These are phyloP conservation scores for Sarcophaga caerulescens DNA, from an alignment of 2,888 invertebrate genomes.

Conservation along the genomic window DNA sequence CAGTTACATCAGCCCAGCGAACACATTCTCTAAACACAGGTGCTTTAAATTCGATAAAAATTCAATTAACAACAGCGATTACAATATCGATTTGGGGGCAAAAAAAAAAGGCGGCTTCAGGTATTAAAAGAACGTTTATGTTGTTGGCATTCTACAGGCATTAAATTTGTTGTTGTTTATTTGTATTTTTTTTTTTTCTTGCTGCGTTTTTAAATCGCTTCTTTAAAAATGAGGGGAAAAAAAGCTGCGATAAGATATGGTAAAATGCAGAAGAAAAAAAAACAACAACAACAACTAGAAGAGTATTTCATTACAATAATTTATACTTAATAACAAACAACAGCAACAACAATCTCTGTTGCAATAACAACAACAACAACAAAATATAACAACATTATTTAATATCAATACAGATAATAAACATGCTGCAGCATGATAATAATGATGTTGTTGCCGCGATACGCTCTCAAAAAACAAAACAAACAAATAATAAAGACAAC, in stretches of 20 bases:
- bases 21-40: slow-evolving; percentile 48
- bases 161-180: slow-evolving; percentile 24
- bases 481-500: slow-evolving; percentile 11
- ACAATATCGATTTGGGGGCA: slow-evolving; percentile 19
- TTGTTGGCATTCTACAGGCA: slow-evolving; percentile 12
- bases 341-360: slow-evolving; percentile 41
- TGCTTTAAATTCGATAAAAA: slow-evolving; percentile 54
- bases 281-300: slow-evolving; percentile 37
- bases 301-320: slow-evolving; percentile 62
- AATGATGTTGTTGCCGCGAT: slow-evolving; percentile 27
- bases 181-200: slow-evolving; percentile 6
- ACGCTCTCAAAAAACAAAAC: not conserved
- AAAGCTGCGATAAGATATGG: slow-evolving; percentile 60
- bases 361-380: slow-evolving; percentile 27
- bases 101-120: slow-evolving; percentile 47
- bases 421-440: slow-evolving; percentile 50
- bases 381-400: slow-evolving; percentile 59
- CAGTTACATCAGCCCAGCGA: not conserved
- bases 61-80: slow-evolving; percentile 59
- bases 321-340: slow-evolving; percentile 59
- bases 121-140: slow-evolving; percentile 61
- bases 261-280: not conserved
- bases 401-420: slow-evolving; percentile 65
- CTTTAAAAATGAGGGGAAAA: not conserved
- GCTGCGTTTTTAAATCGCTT: slow-evolving; percentile 2